phyloP scores from a whole-genome alignment of 2,888 invertebrate genomes.

The Cataglyphis altisquamis region DNA sequence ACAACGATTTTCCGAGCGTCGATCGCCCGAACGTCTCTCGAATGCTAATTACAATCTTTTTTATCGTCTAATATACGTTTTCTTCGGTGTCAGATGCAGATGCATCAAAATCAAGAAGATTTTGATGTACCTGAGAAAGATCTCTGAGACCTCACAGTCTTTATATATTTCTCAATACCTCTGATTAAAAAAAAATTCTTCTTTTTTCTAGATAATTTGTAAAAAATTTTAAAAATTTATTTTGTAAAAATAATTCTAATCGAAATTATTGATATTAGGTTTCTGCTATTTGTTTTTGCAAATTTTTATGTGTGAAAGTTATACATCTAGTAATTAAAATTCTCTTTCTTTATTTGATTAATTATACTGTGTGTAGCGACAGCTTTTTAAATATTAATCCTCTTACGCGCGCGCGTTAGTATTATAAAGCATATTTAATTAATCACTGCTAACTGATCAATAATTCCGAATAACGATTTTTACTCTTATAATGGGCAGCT shows the following conservation, averaged over 20 bases:
- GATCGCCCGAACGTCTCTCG: not conserved
- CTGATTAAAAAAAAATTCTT: not conserved
- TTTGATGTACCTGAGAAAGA: not conserved
- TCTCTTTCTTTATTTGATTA: not conserved
- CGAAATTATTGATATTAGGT: not conserved
- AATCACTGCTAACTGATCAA: not conserved
- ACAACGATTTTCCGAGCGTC: slow-evolving; percentile 17
- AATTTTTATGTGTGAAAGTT: not conserved
- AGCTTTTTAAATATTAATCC: not conserved
- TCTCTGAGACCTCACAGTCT: not conserved
- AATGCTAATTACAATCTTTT: slow-evolving; percentile 12
- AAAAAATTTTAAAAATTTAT: not conserved
- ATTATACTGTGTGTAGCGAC: not conserved
- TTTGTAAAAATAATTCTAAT: not conserved
- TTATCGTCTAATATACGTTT: slow-evolving; percentile 4
- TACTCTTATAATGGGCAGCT: not conserved
- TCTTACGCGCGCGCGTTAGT: not conserved
- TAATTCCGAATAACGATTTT: not conserved
- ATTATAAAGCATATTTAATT: not conserved
- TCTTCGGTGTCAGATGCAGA: not conserved
- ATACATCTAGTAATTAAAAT: not conserved
- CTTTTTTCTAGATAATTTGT: not conserved
- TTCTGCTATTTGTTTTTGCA: not conserved
- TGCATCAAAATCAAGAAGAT: not conserved
- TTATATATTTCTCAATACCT: not conserved